phyloP scores from a whole-genome alignment of 64 coral and sea anemone species.

The Actinia equina region DNA sequence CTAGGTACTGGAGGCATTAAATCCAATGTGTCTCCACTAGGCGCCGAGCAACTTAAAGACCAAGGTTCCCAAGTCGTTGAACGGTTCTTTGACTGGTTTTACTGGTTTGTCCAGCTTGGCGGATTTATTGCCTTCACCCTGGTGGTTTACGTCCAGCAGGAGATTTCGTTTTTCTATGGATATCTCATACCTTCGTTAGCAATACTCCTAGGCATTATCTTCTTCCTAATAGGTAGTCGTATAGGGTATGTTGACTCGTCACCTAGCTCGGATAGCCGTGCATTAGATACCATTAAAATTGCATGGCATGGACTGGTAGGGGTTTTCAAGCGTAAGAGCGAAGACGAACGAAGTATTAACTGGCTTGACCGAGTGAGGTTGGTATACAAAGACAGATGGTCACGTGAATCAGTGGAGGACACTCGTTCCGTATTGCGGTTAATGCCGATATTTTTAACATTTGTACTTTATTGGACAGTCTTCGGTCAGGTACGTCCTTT shows the following conservation, averaged over 20 bases:
- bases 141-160: conserved; percentile 57
- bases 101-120: conserved; percentile 80
- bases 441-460: conserved; percentile 50
- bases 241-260: conserved; percentile 55
- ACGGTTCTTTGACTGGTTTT: conserved; percentile 72
- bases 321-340: background rate
- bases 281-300: conserved; percentile 56
- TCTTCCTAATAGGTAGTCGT: conserved; percentile 46
- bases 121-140: conserved; percentile 52
- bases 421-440: conserved; percentile 57
- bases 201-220: conserved; percentile 51
- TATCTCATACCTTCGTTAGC: conserved; percentile 59
- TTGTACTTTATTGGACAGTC: conserved; percentile 64
- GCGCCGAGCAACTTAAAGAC: conserved; percentile 61
- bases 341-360: background rate
- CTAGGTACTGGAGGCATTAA: conserved; percentile 70
- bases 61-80: conserved; percentile 31
- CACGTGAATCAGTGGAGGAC: conserved; percentile 61
- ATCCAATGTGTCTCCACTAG: conserved; percentile 67
- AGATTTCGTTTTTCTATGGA: conserved; percentile 61
- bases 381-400: conserved; percentile 23
- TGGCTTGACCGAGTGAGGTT: conserved; percentile 62
- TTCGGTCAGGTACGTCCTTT: conserved; percentile 53
- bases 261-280: conserved; percentile 39
- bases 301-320: conserved; percentile 56